These are phyloP conservation scores for Sisor rabdophorus DNA, from an alignment of 2,113 vertebrate genomes.

Conservation along the genomic window DNA sequence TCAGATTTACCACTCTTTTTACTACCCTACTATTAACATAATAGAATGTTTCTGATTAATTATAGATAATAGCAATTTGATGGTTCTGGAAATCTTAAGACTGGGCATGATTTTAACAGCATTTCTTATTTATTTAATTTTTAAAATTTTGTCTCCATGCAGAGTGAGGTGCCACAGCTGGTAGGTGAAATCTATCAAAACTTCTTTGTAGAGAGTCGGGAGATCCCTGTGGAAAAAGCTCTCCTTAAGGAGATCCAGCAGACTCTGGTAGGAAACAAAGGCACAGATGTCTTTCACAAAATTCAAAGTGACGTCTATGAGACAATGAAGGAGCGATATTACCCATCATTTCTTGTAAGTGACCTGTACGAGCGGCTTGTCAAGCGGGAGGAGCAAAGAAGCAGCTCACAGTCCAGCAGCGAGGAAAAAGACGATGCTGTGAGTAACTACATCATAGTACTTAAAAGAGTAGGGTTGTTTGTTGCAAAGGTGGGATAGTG, in stretches of 20 bases:
- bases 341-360: constrained; percentile 93
- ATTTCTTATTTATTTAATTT: neutral
- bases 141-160: constrained; percentile 22
- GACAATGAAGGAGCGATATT: constrained; percentile 90
- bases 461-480: neutral
- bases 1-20: too few species aligned
- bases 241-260: constrained; percentile 97
- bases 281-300: constrained; percentile 87
- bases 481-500: neutral
- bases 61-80: neutral
- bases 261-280: constrained; percentile 94
- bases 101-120: neutral
- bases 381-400: constrained; percentile 77
- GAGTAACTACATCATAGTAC: constrained; percentile 49
- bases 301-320: constrained; percentile 86
- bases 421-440: constrained; percentile 85
- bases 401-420: constrained; percentile 69
- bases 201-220: constrained; percentile 92
- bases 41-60: neutral
- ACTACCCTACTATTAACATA: too few species aligned
- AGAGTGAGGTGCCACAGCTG: constrained; percentile 93
- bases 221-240: constrained; percentile 92
- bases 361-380: constrained; percentile 88
- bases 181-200: constrained; percentile 98
- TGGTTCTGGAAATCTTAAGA: too few species aligned